A percentile compares a stretch with the other conserved stretches of the same genome.
Evolutionary conservation across 2,888 invertebrate genomes (phyloP).

Genomic region (Druceiella hillmani): DNA sequence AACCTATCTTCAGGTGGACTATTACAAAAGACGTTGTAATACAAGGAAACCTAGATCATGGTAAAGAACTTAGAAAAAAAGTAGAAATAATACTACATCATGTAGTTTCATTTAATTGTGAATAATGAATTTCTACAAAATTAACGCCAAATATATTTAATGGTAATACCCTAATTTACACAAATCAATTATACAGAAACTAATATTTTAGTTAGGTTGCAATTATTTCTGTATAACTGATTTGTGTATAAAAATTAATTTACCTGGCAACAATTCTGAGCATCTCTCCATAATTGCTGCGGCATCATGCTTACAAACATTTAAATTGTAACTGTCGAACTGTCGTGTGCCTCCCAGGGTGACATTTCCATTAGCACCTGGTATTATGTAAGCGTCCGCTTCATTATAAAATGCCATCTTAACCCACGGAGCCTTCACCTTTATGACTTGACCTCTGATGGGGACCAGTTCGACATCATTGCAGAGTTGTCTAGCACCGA

Average conservation of each 20-base stretch:
- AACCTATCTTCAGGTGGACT: no score
- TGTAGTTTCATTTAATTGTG: no score
- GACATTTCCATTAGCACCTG: conserved; percentile 63
- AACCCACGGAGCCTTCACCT: conserved; percentile 83
- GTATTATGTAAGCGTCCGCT: conserved; percentile 80
- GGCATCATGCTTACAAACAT: conserved; percentile 65
- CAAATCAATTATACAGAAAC: conserved; percentile 2
- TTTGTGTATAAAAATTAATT: conserved; percentile 2
- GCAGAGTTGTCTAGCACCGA: conserved; percentile 75
- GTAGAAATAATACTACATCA: no score
- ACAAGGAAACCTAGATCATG: no score
- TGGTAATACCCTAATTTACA: no score
- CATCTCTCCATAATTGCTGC: conserved; percentile 76
- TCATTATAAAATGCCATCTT: conserved; percentile 85
- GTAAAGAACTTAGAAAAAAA: no score
- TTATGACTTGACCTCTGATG: conserved; percentile 77
- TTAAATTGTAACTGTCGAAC: conserved; percentile 67
- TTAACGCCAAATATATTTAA: no score
- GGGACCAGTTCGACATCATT: conserved; percentile 71
- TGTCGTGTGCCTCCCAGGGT: conserved; percentile 84
- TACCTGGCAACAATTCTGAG: conserved; percentile 64
- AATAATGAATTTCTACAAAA: no score
- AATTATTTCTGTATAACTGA: conserved; percentile 7
- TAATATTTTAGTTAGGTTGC: not conserved
- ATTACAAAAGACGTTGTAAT: no score